These are phyloP conservation scores for Thymelicus acteon DNA, from an alignment of 2,888 invertebrate genomes.

Conservation along the genomic window DNA sequence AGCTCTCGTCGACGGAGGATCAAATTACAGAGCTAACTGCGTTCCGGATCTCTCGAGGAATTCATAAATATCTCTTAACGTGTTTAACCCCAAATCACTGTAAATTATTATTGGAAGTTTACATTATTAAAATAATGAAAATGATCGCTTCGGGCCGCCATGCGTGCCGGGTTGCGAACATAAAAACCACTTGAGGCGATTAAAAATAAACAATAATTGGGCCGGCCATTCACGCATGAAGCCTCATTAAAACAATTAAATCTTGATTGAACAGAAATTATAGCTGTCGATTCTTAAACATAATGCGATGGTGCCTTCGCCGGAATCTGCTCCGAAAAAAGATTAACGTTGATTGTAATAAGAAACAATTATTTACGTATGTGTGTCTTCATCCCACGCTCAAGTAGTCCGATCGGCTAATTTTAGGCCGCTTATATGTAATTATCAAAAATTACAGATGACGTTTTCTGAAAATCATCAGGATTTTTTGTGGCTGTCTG, in stretches of 20 bases:
- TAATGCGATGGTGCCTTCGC: slow-evolving; percentile 79
- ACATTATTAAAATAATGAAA: slow-evolving; percentile 86
- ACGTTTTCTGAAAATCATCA: slow-evolving; percentile 74
- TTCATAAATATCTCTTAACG: slow-evolving; percentile 82
- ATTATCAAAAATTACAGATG: slow-evolving; percentile 83
- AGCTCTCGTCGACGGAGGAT: slow-evolving; percentile 61
- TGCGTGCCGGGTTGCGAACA: slow-evolving; percentile 82
- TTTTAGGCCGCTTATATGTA: slow-evolving; percentile 74
- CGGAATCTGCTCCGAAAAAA: slow-evolving; percentile 81
- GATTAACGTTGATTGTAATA: slow-evolving; percentile 84
- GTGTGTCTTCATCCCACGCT: slow-evolving; percentile 79
- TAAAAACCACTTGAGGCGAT: slow-evolving; percentile 84
- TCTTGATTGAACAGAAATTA: slow-evolving; percentile 85
- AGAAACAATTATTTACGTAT: slow-evolving; percentile 83
- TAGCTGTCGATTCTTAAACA: slow-evolving; percentile 85
- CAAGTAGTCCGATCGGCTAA: slow-evolving; percentile 74
- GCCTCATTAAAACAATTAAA: slow-evolving; percentile 85
- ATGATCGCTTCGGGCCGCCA: slow-evolving; percentile 80
- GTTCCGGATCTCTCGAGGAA: slow-evolving; percentile 65
- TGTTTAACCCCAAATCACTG: slow-evolving; percentile 84
- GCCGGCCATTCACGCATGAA: slow-evolving; percentile 84
- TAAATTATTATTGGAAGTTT: slow-evolving; percentile 85
- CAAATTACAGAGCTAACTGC: slow-evolving; percentile 75
- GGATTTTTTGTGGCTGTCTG: slow-evolving; percentile 42
- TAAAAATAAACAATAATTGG: slow-evolving; percentile 86